Evolutionary conservation across 2,797 vertebrate genomes (phyloP).

Genomic region (Ptychadena robeensis): DNA sequence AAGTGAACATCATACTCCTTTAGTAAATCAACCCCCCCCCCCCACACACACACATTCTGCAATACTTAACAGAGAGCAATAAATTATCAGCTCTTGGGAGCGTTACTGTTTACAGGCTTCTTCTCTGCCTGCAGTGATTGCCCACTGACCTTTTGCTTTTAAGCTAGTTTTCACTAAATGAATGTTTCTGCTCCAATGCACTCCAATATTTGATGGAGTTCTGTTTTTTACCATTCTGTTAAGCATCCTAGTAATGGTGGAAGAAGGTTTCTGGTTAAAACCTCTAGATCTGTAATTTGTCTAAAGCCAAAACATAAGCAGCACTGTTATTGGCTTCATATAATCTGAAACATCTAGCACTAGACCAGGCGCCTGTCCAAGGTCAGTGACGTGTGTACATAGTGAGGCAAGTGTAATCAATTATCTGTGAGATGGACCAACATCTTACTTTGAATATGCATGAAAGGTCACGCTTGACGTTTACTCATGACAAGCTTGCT

Average conservation of each 20-base stretch:
- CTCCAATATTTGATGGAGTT: conserved; percentile 12
- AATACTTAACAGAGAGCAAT: conserved; percentile 11
- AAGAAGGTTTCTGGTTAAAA: neutral
- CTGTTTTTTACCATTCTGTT: neutral
- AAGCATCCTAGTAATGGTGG: neutral
- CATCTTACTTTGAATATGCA: neutral
- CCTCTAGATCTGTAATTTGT: neutral
- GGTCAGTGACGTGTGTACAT: conserved; percentile 31
- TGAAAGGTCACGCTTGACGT: conserved; percentile 17
- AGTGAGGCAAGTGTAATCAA: conserved; percentile 25
- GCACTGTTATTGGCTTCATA: neutral
- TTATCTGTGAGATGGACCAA: conserved; percentile 25
- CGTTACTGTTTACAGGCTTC: conserved; percentile 15
- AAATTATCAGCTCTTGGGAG: neutral
- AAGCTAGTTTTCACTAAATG: neutral
- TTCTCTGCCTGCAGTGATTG: conserved; percentile 7
- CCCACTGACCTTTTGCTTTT: conserved; percentile 31
- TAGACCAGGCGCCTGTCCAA: conserved; percentile 1
- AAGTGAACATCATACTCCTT: neutral
- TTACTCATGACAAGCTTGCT: neutral
- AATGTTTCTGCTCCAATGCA: neutral
- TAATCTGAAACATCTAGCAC: neutral
- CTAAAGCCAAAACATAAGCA: neutral
- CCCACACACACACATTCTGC: neutral
- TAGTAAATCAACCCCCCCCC: neutral